phyloP scores from a whole-genome alignment of 2,888 invertebrate genomes.

The Doris montereyensis region DNA sequence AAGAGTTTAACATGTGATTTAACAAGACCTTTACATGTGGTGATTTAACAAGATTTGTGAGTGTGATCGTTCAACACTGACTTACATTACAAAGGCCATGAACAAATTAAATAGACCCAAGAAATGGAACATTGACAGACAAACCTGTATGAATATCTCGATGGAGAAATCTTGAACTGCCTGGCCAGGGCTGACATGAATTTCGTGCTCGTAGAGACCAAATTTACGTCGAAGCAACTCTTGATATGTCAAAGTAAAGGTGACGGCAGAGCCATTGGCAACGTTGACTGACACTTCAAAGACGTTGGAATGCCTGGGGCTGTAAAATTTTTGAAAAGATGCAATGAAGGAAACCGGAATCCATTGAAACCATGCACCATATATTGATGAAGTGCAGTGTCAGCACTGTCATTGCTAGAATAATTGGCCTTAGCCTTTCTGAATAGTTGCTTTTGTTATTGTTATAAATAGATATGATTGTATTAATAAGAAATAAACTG shows the following conservation, averaged over 20 bases:
- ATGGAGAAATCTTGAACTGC: slow-evolving; percentile 79
- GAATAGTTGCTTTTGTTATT: too few relatives aligned
- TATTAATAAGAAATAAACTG: too few relatives aligned
- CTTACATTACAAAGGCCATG: too few relatives aligned
- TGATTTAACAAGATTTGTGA: too few relatives aligned
- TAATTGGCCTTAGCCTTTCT: too few relatives aligned
- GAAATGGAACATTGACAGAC: too few relatives aligned
- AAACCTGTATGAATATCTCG: slow-evolving; percentile 79
- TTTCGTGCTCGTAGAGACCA: slow-evolving; percentile 80
- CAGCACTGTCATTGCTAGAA: too few relatives aligned
- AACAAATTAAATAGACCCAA: too few relatives aligned
- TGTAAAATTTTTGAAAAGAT: slow-evolving; percentile 47
- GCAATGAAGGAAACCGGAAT: not conserved
- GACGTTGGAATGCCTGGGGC: slow-evolving; percentile 61
- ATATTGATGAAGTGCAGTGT: not conserved
- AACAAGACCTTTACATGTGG: too few relatives aligned
- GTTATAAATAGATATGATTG: too few relatives aligned
- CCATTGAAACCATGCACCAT: not conserved
- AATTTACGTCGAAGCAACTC: slow-evolving; percentile 79
- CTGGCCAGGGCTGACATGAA: slow-evolving; percentile 81
- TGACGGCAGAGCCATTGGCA: slow-evolving; percentile 78
- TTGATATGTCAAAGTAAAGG: slow-evolving; percentile 83
- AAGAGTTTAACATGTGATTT: too few relatives aligned
- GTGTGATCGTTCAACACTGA: too few relatives aligned
- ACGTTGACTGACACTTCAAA: slow-evolving; percentile 77